Evolutionary conservation across 1,140 invertebrate genomes (phyloP), one percentile per base, ranked within the genome.

Genomic region (Megathymus violae): DNA sequence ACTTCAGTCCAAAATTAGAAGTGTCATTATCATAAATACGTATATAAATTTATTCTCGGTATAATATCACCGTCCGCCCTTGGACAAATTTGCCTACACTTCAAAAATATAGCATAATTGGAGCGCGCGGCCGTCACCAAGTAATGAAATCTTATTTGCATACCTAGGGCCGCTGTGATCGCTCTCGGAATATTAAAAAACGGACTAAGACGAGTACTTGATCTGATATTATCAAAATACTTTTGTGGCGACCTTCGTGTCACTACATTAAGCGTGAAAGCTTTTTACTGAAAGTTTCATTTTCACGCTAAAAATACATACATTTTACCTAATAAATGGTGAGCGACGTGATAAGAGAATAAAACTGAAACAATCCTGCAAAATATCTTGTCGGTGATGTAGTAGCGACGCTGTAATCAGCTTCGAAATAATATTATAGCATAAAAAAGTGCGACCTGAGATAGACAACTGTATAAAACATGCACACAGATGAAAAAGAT

Each of bases 131-230:
- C 44, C 1, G 50, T 6, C 16, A 13, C 7, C 17, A 52, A 38
- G 50, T 52, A 52, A 52, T 52, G 36, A 52, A 38, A 52, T 52
- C 50, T 15, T 52, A 52, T 52, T 52, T 52, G 50, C 36, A 52
- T 52, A 51, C 16, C 36, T 51, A 51, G 34, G 22, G 4, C 10
- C 36, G 11, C 34, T 2, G 31, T 7, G 31, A 11, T 16, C 50
- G 34, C 34, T 34, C 50, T 11, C 17, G 6, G 50, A 52, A 52
- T 52, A 52, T 52, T 52, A 52, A 52, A 15, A 51, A 36, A 16
- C 31, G 14, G 1, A 19, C 50, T 41, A 38, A 52, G 34, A 38
- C 14, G 17, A 52, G 50, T 40, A 52, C 38, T 52, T 40, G 16
- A 52, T 36, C 17, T 38, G n/a, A 47, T 52, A 52, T 52, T 19